These are phyloP conservation scores for Vulpes ferrilata DNA, from an alignment of 2,113 vertebrate genomes.

Conservation along the genomic window DNA sequence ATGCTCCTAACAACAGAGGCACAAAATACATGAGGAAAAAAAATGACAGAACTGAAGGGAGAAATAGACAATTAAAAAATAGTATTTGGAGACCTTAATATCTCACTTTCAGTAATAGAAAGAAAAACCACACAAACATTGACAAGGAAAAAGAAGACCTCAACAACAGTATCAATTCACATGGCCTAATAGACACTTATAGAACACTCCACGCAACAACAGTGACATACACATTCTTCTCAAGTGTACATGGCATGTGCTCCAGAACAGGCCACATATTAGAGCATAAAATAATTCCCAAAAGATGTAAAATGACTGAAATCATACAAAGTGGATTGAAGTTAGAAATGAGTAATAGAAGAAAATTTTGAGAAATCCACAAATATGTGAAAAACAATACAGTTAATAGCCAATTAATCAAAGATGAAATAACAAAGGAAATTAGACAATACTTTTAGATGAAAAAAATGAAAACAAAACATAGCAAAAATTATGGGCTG, in stretches of 20 bases:
- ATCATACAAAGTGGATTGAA: not conserved
- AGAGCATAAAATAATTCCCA: not conserved
- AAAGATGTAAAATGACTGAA: conserved; percentile 48
- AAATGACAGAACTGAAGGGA: not conserved
- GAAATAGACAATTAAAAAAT: not conserved
- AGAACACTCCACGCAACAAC: not conserved
- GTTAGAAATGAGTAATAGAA: conserved; percentile 10
- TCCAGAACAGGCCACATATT: not conserved
- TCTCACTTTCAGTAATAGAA: not conserved
- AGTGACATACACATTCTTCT: not conserved
- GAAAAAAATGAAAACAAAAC: conserved; percentile 11
- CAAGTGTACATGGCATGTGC: not conserved
- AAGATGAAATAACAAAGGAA: conserved; percentile 12
- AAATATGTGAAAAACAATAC: conserved; percentile 21
- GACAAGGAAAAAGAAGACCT: conserved; percentile 31
- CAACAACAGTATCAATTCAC: not conserved
- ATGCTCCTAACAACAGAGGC: conserved; percentile 19
- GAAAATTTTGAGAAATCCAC: not conserved
- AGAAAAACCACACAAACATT: not conserved
- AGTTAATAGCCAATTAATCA: conserved; percentile 16
- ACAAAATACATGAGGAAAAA: conserved; percentile 14
- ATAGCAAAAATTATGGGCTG: not conserved
- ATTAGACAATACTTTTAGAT: conserved; percentile 16
- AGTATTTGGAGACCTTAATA: not conserved
- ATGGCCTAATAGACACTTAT: not conserved